phyloP scores from a whole-genome alignment of 2,888 invertebrate species.

The Mimumesa dahlbomi region DNA sequence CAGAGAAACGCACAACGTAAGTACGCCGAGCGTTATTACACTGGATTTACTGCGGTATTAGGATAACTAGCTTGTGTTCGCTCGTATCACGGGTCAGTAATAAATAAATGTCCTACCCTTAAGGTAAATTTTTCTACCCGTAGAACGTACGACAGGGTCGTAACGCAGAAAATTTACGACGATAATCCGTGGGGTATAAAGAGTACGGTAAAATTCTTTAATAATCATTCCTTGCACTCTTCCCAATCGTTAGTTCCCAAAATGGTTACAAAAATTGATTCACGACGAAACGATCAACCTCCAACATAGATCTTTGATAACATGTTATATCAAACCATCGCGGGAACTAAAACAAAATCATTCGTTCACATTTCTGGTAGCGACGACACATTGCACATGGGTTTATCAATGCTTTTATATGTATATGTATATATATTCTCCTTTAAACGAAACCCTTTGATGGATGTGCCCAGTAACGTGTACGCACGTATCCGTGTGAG shows the following conservation, averaged over 20 bases:
- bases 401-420: slow-evolving; percentile 23
- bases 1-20: neutral
- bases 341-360: too few species aligned
- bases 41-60: slow-evolving; percentile 55
- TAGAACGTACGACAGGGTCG: slow-evolving; percentile 7
- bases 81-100: slow-evolving; percentile 38
- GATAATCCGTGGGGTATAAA: slow-evolving; percentile 39
- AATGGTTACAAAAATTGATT: too few species aligned
- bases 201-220: slow-evolving; percentile 2
- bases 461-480: slow-evolving; percentile 34
- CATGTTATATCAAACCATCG: too few species aligned
- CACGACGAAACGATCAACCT: too few species aligned
- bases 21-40: slow-evolving; percentile 36
- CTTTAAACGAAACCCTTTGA: slow-evolving; percentile 42
- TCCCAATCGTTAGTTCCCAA: too few species aligned
- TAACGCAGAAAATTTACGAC: slow-evolving; percentile 38
- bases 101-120: slow-evolving; percentile 54
- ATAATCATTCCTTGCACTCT: too few species aligned
- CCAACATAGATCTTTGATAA: too few species aligned
- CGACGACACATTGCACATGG: too few species aligned
- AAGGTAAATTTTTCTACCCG: slow-evolving; percentile 50
- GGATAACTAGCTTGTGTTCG: slow-evolving; percentile 45
- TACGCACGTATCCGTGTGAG: slow-evolving; percentile 9
- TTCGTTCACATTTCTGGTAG: too few species aligned
- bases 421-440: too few species aligned